A percentile compares a stretch with the other conserved stretches of the same genome.
Evolutionary conservation across 2,113 vertebrate species (phyloP).

Genomic region (Ptychochromis oligacanthus): DNA sequence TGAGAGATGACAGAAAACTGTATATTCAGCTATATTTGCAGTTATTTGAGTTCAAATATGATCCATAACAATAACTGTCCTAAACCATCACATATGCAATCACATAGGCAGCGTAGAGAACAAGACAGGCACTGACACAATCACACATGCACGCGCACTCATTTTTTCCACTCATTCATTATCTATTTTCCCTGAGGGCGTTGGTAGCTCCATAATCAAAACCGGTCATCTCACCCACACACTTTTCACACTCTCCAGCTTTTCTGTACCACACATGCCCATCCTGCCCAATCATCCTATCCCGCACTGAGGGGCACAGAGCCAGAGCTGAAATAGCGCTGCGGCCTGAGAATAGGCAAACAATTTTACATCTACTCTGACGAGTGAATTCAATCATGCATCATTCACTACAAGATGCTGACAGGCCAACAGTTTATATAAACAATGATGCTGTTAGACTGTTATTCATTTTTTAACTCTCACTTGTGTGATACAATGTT

Average conservation of each 20-base stretch:
- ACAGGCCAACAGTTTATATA: not conserved
- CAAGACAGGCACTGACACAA: slow-evolving; percentile 7
- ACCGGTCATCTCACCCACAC: slow-evolving; percentile 63
- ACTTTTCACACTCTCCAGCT: slow-evolving; percentile 59
- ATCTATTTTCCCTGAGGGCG: slow-evolving; percentile 44
- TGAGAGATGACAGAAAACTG: slow-evolving; percentile 8
- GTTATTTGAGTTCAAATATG: slow-evolving; percentile 17
- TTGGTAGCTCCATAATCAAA: slow-evolving; percentile 62
- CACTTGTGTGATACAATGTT: not conserved
- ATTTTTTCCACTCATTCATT: slow-evolving; percentile 42
- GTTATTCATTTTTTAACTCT: not conserved
- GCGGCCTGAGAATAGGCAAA: slow-evolving; percentile 41
- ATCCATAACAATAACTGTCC: slow-evolving; percentile 24
- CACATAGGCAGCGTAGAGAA: slow-evolving; percentile 23
- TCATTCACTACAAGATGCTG: slow-evolving; percentile 32
- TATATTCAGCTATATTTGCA: not conserved
- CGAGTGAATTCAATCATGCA: slow-evolving; percentile 30
- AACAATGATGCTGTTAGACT: not conserved
- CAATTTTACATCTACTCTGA: slow-evolving; percentile 27
- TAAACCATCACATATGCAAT: slow-evolving; percentile 18
- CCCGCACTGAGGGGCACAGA: slow-evolving; percentile 12
- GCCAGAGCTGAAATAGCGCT: slow-evolving; percentile 57
- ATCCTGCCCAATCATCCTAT: slow-evolving; percentile 51
- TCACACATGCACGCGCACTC: not conserved
- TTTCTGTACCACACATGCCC: slow-evolving; percentile 44